Evolutionary conservation across 2,888 invertebrate genomes (phyloP), one percentile per base, ranked within the genome.

Genomic region (Morpho deidamia): DNA sequence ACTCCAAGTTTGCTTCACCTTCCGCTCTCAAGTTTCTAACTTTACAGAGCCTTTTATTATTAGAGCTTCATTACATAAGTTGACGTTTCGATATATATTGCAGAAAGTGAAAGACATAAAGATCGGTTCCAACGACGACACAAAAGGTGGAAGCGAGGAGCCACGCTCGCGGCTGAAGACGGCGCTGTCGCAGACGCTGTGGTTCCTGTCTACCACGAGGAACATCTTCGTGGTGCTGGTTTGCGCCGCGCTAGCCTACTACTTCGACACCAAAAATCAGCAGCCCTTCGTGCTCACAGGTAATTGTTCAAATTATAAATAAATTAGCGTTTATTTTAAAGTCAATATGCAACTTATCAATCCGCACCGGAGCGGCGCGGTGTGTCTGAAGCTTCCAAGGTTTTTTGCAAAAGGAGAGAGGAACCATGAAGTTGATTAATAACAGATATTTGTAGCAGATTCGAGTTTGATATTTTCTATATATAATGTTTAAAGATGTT

Each of bases 161-260:
- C 55, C 61, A 44, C 56, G 67, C 34, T 45, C 54, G 38, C 47
- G 65, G 11, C 48, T 60, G 53, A 92, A 92, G 64, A 81, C 77
- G 47, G 59, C 80, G 8, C 59, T 91, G 11, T 80, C 90, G 39
- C 92, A 93, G 69, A 75, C 90, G 43, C 85, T 94, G 46, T 95
- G 95, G 94, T 90, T 95, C 69, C 83, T 95, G 45, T 93, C 94
- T 55, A 95, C 94, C 32, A 93, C 94, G 0, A 85, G 95, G 58
- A 95, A 95, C 81, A 95, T 95, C 62, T 84, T 95, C 41, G 93
- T 95, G 32, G 95, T 96, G 55, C 89, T 95, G 14, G 80, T 92
- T 11, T 94, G 94, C 71, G 93, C 93, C 0, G 84, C 91, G 7
- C 81, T 94, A 49, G 93, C 93, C 0, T 94, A 93, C 80, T 83